Evolutionary conservation across 2,797 vertebrate species (phyloP), one percentile per base, ranked within the genome.

Genomic region (Pampus argenteus): DNA sequence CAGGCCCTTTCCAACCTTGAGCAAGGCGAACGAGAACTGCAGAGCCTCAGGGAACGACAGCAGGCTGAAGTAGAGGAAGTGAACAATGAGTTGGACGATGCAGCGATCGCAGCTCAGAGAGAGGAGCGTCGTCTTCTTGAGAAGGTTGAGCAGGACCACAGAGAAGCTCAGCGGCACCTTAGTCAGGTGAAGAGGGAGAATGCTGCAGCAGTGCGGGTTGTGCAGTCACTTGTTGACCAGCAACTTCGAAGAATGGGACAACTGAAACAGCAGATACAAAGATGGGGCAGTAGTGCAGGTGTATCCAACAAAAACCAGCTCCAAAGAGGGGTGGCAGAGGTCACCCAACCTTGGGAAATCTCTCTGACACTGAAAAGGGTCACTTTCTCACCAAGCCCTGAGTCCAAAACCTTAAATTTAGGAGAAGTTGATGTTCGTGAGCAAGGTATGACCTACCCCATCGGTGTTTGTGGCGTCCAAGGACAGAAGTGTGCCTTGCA

Each of bases 261-360:
- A 47, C 66, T 95, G 15, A 93, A 87, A 29, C 92, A 91, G 13
- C 92, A 94, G 78, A 89, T 95, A 44, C 83, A 91, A 59, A 90
- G 88, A 86, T 92, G 90, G 91, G 91, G 91, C 13, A 79, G 78
- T n/a, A 87, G 26, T 1, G 81, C 89, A 8, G 82, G 71, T 58
- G 91, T 84, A 47, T 71, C 89, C 29, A 90, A 93, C 69, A 94
- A 86, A 83, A 87, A 77, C 56, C 92, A 93, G 80, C 75, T 93
- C 31, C 86, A 93, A 75, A 86, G 74, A 74, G 87, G 88, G 10
- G 88, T 93, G 20, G 71, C 81, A 48, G 93, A 94, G 68, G 76
- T 86, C 50, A 93, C 90, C 3, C 93, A 94, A 58, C 94, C 93
- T 0, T 94, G 93, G 94, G 93, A 95, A 73, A 92, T 94, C 65